Evolutionary conservation across 1,140 invertebrate genomes (phyloP), one percentile per base, ranked within the genome.

Genomic region (Telenomus remus): DNA sequence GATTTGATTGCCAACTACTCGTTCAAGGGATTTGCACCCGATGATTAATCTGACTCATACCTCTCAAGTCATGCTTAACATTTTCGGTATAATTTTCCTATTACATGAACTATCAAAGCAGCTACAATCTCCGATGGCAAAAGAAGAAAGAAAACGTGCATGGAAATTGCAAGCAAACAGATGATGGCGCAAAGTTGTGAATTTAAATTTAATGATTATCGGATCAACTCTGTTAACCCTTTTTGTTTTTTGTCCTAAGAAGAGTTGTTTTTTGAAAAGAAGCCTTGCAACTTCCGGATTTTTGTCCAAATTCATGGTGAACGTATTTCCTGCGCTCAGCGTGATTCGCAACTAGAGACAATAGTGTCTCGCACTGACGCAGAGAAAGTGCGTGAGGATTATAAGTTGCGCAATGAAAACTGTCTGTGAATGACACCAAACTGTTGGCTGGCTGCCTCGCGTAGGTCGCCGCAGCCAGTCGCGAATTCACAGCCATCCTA

Each of bases 351-450:
- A 70, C 4, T 27, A 48, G 56, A 77, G 79, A 83, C 83, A 81
- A 86, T 83, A 80, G 76, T 27, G 19, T 39, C 78, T 80, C 74
- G 72, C 70, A 71, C 76, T 48, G 74, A 79, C 70, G 49, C 78
- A 76, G 85, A 85, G 85, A 87, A 87, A 87, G 85, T 87, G 81
- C 82, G 79, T 80, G 76, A 80, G 77, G 66, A 73, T 76, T 78
- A 79, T 74, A 78, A n/a, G 78, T 87, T 87, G 79, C 82, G 80
- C 80, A 87, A 78, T 73, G 75, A 78, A 86, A 78, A 77, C 64
- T 63, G 70, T 59, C 85, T 84, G 85, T 87, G 85, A 87, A 86
- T 86, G 86, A 87, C 85, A 87, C 84, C 83, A 82, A 83, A 82
- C 80, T 78, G 76, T 76, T 77, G 74, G 65, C 69, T 76, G 39